A percentile compares a stretch with the other conserved stretches of the same genome.
These are phyloP conservation scores for Lycia hirtaria DNA, from an alignment of 2,888 invertebrate genomes.

Conservation along the genomic window DNA sequence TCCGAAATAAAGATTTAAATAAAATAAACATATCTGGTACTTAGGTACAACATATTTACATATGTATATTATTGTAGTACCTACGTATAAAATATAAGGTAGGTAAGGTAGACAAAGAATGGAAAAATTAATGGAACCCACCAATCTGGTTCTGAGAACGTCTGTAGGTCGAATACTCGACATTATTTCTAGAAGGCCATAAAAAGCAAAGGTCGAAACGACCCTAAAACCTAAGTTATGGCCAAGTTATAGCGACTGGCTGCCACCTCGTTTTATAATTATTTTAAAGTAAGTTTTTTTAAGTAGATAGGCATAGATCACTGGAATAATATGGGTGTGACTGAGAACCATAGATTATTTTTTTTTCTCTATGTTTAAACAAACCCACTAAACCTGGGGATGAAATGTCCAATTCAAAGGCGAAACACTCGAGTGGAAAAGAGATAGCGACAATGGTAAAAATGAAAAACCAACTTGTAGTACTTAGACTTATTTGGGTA, in stretches of 20 bases:
- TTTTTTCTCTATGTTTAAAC: too few relatives aligned
- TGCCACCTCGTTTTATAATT: neutral
- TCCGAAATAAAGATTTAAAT: too few relatives aligned
- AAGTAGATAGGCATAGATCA: too few relatives aligned
- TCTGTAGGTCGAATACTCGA: conserved; percentile 56
- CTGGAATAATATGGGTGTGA: too few relatives aligned
- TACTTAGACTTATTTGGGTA: too few relatives aligned
- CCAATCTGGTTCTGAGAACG: conserved; percentile 52
- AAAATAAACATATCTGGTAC: too few relatives aligned
- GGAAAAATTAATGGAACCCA: conserved; percentile 31
- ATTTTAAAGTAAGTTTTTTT: neutral
- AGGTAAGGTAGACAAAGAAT: conserved; percentile 13
- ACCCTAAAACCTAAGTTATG: conserved; percentile 46
- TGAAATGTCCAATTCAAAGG: too few relatives aligned
- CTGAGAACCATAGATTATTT: too few relatives aligned
- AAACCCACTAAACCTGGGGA: too few relatives aligned
- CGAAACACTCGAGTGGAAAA: too few relatives aligned
- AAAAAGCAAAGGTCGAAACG: conserved; percentile 54
- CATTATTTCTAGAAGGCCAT: conserved; percentile 51
- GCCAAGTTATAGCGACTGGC: conserved; percentile 1
- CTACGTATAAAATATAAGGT: conserved; percentile 8
- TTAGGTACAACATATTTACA: neutral
- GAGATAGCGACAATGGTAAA: too few relatives aligned
- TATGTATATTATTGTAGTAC: neutral
- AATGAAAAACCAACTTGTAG: too few relatives aligned